phyloP scores from a whole-genome alignment of 2,113 vertebrate species.

The Coreoperca whiteheadi region DNA sequence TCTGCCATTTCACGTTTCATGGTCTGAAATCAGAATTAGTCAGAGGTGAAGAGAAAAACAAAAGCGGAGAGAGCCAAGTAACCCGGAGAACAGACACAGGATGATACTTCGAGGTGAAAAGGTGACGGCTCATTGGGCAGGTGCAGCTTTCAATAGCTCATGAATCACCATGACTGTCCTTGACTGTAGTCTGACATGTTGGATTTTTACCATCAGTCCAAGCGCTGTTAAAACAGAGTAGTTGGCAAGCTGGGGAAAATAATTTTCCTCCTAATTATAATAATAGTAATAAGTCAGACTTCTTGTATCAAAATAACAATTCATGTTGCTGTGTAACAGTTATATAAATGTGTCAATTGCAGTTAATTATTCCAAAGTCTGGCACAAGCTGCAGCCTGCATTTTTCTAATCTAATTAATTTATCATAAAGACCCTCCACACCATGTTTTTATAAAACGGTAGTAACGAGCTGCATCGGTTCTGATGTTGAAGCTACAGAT shows the following conservation, averaged over 20 bases:
- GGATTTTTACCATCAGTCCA: conserved; percentile 27
- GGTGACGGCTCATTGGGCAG: conserved; percentile 58
- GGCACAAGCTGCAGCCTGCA: background rate
- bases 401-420: background rate
- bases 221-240: background rate
- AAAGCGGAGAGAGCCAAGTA: conserved; percentile 21
- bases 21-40: conserved; percentile 56
- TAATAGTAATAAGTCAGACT: background rate
- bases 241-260: background rate
- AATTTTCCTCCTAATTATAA: background rate
- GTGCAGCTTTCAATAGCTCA: conserved; percentile 65
- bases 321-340: background rate
- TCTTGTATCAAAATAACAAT: background rate
- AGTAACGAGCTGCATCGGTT: background rate
- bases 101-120: conserved; percentile 38
- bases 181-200: conserved; percentile 39
- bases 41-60: conserved; percentile 44
- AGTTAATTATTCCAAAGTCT: background rate
- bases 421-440: background rate
- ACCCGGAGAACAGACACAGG: conserved; percentile 17
- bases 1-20: conserved; percentile 49
- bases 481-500: conserved; percentile 1
- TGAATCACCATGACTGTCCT: conserved; percentile 62
- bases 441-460: background rate
- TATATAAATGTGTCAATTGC: background rate